phyloP scores from a whole-genome alignment of 2,888 invertebrate genomes.

The Leptogaster cylindrica region DNA sequence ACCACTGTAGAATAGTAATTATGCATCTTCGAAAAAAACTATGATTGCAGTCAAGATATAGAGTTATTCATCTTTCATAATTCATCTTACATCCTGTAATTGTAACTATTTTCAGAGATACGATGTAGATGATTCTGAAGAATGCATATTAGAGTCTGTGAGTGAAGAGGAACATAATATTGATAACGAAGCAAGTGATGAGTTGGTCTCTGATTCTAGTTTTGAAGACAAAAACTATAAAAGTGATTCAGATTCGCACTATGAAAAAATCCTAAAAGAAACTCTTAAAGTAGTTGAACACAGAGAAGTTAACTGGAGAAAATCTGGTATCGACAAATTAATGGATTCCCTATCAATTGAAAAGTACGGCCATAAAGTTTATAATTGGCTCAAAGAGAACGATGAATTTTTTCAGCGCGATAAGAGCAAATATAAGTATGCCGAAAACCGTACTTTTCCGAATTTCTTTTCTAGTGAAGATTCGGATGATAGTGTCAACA shows the following conservation, averaged over 20 bases:
- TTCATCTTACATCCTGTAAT: no score
- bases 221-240: constrained; percentile 25
- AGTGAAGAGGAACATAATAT: neutral
- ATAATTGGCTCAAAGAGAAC: constrained; percentile 34
- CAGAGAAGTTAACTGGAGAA: constrained; percentile 25
- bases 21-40: no score
- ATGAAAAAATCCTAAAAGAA: constrained; percentile 27
- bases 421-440: neutral
- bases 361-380: constrained; percentile 30
- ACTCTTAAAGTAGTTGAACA: constrained; percentile 39
- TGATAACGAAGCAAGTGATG: neutral
- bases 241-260: constrained; percentile 27
- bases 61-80: no score
- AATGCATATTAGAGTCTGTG: neutral
- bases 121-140: neutral
- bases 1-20: no score
- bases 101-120: constrained; percentile 17
- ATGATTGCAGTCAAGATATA: no score
- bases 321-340: constrained; percentile 30
- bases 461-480: constrained; percentile 20
- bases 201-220: constrained; percentile 18
- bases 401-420: neutral
- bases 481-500: constrained; percentile 39
- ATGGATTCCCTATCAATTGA: constrained; percentile 35
- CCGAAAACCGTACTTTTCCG: neutral